phyloP scores from a whole-genome alignment of 2,888 invertebrate species.

The Spicauda simplicius region DNA sequence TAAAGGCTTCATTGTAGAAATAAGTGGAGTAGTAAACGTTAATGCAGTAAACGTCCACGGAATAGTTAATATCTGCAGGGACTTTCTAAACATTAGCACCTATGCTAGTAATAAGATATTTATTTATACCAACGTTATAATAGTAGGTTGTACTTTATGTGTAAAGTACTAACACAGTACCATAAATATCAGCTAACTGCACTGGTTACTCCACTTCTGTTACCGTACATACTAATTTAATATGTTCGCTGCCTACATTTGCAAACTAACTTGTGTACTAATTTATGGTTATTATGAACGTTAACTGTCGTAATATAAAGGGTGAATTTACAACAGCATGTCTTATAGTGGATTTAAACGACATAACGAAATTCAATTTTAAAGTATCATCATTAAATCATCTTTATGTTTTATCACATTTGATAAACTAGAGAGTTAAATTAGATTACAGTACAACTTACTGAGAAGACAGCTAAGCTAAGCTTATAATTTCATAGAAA shows the following conservation, averaged over 20 bases:
- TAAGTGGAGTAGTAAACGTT: no score
- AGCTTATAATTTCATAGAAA: no score
- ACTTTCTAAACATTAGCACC: neutral
- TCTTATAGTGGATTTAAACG: neutral
- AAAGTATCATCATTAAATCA: no score
- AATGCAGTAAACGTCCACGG: no score
- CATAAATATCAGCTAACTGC: constrained; percentile 40
- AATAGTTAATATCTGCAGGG: neutral
- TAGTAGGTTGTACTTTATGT: neutral
- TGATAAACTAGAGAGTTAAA: no score
- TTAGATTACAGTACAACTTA: no score
- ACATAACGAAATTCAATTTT: neutral
- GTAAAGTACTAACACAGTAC: constrained; percentile 5
- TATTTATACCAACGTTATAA: constrained; percentile 2
- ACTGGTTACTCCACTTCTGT: constrained; percentile 38
- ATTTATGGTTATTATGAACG: constrained; percentile 24
- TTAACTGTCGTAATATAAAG: neutral
- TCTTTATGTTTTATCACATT: no score
- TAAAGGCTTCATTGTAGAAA: no score
- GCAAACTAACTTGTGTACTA: constrained; percentile 25
- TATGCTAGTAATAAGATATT: neutral
- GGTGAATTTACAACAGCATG: neutral
- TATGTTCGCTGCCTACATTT: constrained; percentile 25
- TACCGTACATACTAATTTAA: constrained; percentile 27
- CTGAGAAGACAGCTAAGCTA: no score